Conservation (phyloP, 2,797 vertebrate species). For the Dicrostonyx torquatus region DNA sequence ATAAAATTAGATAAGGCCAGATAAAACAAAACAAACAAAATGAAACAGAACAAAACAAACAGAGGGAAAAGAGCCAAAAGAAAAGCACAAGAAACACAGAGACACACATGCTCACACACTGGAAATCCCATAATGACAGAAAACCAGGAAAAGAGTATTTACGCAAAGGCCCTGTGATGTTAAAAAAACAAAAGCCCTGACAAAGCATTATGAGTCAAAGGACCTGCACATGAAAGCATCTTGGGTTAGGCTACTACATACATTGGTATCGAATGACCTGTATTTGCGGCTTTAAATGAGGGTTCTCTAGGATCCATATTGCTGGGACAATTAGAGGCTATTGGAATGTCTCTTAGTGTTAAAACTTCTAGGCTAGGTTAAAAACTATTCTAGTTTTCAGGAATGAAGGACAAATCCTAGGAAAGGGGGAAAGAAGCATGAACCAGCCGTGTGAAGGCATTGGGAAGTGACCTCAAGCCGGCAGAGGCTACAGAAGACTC, state of each 20-base stretch:
- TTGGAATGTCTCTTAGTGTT: not conserved
- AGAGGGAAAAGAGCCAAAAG: not conserved
- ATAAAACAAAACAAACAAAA: not conserved
- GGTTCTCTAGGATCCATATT: not conserved
- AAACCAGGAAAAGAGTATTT: not conserved
- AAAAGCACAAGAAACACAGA: not conserved
- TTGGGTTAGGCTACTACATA: not conserved
- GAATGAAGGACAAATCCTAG: not conserved
- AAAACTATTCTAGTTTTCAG: not conserved
- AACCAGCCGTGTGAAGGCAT: not conserved
- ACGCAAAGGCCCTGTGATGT: not conserved
- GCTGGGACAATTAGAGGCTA: not conserved
- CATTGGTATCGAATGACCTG: not conserved
- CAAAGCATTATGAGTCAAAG: not conserved
- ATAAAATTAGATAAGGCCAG: not conserved
- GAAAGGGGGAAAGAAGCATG: not conserved
- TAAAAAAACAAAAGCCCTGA: not conserved
- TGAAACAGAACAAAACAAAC: not conserved
- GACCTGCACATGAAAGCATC: not conserved
- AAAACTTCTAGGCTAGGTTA: not conserved
- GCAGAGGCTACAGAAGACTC: not conserved
- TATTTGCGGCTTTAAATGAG: not conserved
- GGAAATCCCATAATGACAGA: not conserved
- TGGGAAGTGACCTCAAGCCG: not conserved
- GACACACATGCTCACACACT: not conserved